phyloP scores from a whole-genome alignment of 2,797 vertebrate genomes.

The Craterocephalus amniculus region DNA sequence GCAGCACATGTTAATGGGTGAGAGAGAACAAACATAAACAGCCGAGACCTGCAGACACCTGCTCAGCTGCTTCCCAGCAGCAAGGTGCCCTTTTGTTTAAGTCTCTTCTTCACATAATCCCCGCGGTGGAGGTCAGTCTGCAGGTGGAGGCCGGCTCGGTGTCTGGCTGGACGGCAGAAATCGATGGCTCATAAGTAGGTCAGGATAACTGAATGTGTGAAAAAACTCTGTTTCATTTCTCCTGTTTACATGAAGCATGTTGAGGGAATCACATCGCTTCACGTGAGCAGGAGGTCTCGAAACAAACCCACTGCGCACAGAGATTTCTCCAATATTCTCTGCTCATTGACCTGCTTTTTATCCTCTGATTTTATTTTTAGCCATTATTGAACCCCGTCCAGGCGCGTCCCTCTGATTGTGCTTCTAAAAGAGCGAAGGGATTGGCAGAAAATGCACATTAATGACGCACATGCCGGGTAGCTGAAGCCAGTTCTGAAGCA shows the following conservation, averaged over 20 bases:
- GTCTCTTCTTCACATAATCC: conserved; percentile 35
- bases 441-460: conserved; percentile 19
- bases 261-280: not conserved
- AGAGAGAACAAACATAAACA: not conserved
- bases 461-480: not conserved
- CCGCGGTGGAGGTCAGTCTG: conserved; percentile 26
- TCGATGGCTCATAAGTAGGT: not conserved
- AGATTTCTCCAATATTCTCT: not conserved
- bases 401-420: conserved; percentile 12
- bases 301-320: not conserved
- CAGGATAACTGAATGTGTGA: not conserved
- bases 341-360: conserved; percentile 12
- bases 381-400: not conserved
- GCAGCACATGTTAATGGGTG: no score
- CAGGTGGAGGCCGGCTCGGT: conserved; percentile 12
- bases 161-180: not conserved
- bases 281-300: conserved; percentile 8
- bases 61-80: conserved; percentile 10
- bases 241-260: not conserved
- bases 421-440: conserved; percentile 6
- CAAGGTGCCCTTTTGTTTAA: conserved; percentile 10
- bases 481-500: conserved; percentile 9
- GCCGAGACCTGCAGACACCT: conserved; percentile 4
- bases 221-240: not conserved
- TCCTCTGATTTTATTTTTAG: conserved; percentile 22